phyloP scores from a whole-genome alignment of 2,888 invertebrate genomes.

The Caenorhabditis wallacei region DNA sequence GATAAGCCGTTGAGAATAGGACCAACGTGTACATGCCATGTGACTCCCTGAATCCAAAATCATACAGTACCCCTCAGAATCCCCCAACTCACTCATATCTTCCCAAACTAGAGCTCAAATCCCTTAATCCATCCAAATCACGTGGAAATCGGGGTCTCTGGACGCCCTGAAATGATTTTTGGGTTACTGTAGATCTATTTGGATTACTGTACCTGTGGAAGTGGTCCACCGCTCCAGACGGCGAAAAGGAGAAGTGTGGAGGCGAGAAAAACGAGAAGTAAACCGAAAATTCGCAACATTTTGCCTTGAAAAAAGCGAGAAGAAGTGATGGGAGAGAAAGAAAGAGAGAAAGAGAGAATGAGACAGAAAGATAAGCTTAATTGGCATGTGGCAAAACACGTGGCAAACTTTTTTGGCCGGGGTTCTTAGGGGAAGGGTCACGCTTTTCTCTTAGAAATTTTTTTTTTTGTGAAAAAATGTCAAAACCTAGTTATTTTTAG shows the following conservation, averaged over 20 bases:
- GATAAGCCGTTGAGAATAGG: slow-evolving; percentile 84
- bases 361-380: not conserved
- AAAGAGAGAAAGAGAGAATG: not conserved
- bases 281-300: slow-evolving; percentile 45
- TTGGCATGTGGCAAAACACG: not conserved
- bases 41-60: slow-evolving; percentile 51
- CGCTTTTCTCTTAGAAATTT: too few species aligned
- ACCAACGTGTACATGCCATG: slow-evolving; percentile 43
- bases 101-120: slow-evolving; percentile 48
- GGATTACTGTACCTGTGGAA: slow-evolving; percentile 29
- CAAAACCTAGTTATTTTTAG: too few species aligned
- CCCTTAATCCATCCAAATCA: slow-evolving; percentile 49
- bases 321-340: not conserved
- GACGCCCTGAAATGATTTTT: slow-evolving; percentile 41
- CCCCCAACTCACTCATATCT: slow-evolving; percentile 49
- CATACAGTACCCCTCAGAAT: too few species aligned
- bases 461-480: too few species aligned
- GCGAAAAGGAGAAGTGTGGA: slow-evolving; percentile 41
- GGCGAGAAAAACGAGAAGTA: slow-evolving; percentile 42
- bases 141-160: slow-evolving; percentile 41
- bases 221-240: slow-evolving; percentile 57
- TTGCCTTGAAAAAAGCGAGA: slow-evolving; percentile 3
- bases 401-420: too few species aligned
- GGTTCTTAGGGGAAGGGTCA: too few species aligned
- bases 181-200: not conserved